Conservation (phyloP, 2,797 vertebrate species). For the Anguilla megastoma region DNA sequence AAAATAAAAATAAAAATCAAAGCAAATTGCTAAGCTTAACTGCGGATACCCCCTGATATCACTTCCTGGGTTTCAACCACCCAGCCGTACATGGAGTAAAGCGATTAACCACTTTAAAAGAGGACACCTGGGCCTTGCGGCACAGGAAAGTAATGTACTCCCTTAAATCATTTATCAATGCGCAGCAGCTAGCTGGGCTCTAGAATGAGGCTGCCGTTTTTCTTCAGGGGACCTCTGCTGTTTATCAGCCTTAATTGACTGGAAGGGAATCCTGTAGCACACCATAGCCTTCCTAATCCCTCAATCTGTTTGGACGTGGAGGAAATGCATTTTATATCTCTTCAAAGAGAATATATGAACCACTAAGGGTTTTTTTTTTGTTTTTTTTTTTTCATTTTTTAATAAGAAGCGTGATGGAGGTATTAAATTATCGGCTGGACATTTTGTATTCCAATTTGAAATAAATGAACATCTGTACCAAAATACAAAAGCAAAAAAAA, state of each 20-base stretch:
- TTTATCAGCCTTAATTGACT: constrained; percentile 50
- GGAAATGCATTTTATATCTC: constrained; percentile 23
- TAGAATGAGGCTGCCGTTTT: constrained; percentile 36
- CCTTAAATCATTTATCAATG: constrained; percentile 54
- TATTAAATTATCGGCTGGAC: neutral
- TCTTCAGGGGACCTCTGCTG: constrained; percentile 36
- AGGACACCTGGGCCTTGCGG: constrained; percentile 46
- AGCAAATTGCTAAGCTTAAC: neutral
- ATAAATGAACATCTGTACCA: neutral
- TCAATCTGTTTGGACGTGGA: constrained; percentile 31
- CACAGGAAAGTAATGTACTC: constrained; percentile 44
- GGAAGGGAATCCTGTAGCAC: constrained; percentile 44
- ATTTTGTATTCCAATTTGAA: neutral
- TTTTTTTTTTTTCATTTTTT: neutral
- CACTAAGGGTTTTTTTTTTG: neutral
- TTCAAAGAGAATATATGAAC: neutral
- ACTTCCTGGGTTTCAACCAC: constrained; percentile 17
- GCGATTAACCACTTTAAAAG: constrained; percentile 40
- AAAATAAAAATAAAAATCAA: neutral
- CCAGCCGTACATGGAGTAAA: constrained; percentile 24
- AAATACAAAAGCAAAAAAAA: neutral
- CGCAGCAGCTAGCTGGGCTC: constrained; percentile 38
- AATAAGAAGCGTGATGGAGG: neutral
- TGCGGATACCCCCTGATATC: constrained; percentile 27
- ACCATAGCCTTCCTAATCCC: constrained; percentile 32